Evolutionary conservation across 2,888 invertebrate species (phyloP), one percentile per base, ranked within the genome.

Genomic region (Drosophila barbarae): DNA sequence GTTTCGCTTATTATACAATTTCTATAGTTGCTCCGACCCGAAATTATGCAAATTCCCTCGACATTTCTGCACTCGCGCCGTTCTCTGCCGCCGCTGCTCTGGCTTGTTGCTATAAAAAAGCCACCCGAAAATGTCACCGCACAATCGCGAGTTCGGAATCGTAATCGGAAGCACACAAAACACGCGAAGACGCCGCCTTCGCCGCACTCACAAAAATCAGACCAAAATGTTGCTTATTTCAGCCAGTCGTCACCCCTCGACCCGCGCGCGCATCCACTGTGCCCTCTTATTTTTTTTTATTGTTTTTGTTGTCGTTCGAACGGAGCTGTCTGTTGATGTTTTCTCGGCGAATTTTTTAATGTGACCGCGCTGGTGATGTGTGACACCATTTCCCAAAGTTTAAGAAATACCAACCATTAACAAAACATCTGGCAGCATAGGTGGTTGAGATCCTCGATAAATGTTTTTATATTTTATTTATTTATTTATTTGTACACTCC

Each of bases 21-120:
- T 46, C 38, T 46, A 47, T 47, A 21, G 58, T 36, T 38, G 38
- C 6, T 30, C 18, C 38, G 65, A 36, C 36, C 65, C 63, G 42
- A 63, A 50, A 52, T 59, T 74, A 63, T 64, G 63, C 63, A 63
- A 63, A 63, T 63, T 51, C 15, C 39, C 12, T 12, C 36, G 38
- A 21, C 59, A 60, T 64, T 47, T 63, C 64, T 52, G 52, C 64
- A 44, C 42, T 59, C 42, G 59, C 8, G 59, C 8, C n/a, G 46
- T 46, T 46, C 60, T 46, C 44, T 9, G 44, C 44, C 59, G 44
- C 44, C 59, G 44, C n/a, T n/a, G 18, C 42, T 36, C 7, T 35
- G 13, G 56, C 56, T 53, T 23, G 54, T 54, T 39, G 56, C 60
- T 59, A 46, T 58, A 44, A 44, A 59, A 59, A 58, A 53, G 12